Percentiles rank a stretch among this genome's conserved stretches.
phyloP scores from a whole-genome alignment of 64 coral and sea anemone genomes.

The Stichodactyla mertensii region DNA sequence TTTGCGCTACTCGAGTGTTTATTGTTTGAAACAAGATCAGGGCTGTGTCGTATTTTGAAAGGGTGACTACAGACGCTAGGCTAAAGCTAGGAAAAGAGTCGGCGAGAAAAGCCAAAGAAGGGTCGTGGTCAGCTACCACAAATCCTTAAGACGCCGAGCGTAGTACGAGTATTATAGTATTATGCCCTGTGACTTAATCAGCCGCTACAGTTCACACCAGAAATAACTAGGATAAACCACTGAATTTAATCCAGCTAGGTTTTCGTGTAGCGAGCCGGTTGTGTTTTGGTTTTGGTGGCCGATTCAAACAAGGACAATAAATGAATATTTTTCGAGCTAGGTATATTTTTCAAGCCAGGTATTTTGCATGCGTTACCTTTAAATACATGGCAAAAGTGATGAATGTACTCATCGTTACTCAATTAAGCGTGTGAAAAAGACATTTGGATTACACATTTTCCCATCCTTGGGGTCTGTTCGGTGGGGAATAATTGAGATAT shows the following conservation, averaged over 20 bases:
- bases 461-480: background rate
- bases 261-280: background rate
- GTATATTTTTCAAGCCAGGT: background rate
- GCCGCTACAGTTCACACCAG: background rate
- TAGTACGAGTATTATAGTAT: slow-evolving; percentile 20
- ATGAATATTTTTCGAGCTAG: background rate
- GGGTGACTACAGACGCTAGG: slow-evolving; percentile 1
- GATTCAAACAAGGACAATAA: background rate
- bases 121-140: background rate
- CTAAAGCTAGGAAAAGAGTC: slow-evolving; percentile 7
- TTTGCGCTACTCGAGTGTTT: slow-evolving; percentile 17
- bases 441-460: slow-evolving; percentile 17
- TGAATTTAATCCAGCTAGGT: background rate
- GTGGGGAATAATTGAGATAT: background rate
- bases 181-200: background rate
- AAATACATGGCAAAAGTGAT: background rate
- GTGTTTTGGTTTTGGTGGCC: background rate
- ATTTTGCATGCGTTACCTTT: slow-evolving; percentile 7
- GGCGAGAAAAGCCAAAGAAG: background rate
- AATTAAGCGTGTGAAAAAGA: slow-evolving; percentile 30
- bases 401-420: slow-evolving; percentile 15
- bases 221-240: background rate
- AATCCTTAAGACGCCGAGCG: slow-evolving; percentile 3
- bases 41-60: slow-evolving; percentile 16
- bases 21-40: slow-evolving; percentile 30